A percentile compares a stretch with the other conserved stretches of the same genome.
These are phyloP conservation scores for Aleiodes alternator DNA, from an alignment of 2,888 invertebrate genomes.

Conservation along the genomic window DNA sequence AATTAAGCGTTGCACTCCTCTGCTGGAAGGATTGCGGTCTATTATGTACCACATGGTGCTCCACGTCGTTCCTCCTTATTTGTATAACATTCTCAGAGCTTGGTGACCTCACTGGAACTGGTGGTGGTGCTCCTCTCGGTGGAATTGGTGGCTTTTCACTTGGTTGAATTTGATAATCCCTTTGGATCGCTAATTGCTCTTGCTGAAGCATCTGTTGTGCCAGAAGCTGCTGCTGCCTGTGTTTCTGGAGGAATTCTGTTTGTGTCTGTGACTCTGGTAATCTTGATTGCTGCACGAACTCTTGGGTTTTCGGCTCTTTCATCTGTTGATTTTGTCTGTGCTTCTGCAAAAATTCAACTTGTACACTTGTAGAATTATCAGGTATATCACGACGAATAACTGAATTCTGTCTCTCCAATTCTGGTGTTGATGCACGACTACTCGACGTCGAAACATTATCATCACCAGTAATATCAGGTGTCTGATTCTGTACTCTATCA, in stretches of 20 bases:
- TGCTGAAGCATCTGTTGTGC: conserved; percentile 70
- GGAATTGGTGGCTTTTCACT: conserved; percentile 79
- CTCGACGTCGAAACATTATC: conserved; percentile 74
- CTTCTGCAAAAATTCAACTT: conserved; percentile 69
- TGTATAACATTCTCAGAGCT: conserved; percentile 71
- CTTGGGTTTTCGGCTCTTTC: conserved; percentile 68
- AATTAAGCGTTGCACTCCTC: conserved; percentile 65
- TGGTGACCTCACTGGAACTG: conserved; percentile 76
- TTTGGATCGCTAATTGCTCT: conserved; percentile 60
- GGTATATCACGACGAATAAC: conserved; percentile 70
- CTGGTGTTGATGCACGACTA: conserved; percentile 76
- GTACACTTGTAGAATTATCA: conserved; percentile 67
- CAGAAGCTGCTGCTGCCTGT: conserved; percentile 71
- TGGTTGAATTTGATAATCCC: conserved; percentile 62
- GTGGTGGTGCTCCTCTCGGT: conserved; percentile 79
- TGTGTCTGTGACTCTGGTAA: conserved; percentile 73
- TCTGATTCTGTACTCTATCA: conserved; percentile 62
- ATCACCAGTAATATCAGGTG: conserved; percentile 64
- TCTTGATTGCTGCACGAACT: conserved; percentile 60
- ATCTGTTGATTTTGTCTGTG: conserved; percentile 71
- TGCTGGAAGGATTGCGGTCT: conserved; percentile 70
- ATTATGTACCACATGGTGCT: conserved; percentile 63
- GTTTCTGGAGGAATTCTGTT: conserved; percentile 77
- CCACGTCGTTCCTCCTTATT: conserved; percentile 68
- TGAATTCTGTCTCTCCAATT: conserved; percentile 74